A percentile compares a stretch with the other conserved stretches of the same genome.
Evolutionary conservation across 2,113 vertebrate genomes (phyloP).

Genomic region (Mellivora capensis): DNA sequence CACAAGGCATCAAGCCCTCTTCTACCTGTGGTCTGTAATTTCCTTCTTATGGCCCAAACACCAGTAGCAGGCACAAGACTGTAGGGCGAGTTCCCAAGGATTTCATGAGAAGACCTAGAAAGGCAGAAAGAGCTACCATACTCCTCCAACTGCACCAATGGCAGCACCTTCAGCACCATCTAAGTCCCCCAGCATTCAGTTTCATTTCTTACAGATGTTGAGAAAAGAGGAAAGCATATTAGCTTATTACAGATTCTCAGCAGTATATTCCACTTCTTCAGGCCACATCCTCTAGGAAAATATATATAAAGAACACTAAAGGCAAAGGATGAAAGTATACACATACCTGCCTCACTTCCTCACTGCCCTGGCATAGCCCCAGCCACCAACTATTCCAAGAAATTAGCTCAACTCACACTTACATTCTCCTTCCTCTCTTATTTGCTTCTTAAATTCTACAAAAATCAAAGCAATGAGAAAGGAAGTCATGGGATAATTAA

Average conservation of each 20-base stretch:
- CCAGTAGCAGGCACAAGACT: neutral
- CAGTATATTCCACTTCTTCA: neutral
- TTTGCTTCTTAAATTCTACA: no score
- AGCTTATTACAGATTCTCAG: neutral
- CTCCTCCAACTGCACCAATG: neutral
- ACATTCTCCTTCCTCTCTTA: no score
- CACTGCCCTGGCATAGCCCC: no score
- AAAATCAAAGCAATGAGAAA: no score
- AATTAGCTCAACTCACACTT: no score
- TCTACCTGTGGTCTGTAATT: neutral
- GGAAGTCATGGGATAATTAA: no score
- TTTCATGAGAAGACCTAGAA: neutral
- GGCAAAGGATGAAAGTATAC: neutral
- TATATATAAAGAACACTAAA: neutral
- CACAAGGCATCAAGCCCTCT: neutral
- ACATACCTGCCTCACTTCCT: neutral
- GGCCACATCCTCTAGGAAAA: neutral
- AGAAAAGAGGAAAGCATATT: neutral
- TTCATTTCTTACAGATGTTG: neutral
- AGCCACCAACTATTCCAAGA: no score
- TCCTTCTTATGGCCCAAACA: neutral
- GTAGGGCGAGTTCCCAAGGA: neutral
- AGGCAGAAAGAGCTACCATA: neutral
- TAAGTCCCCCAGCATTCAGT: rapidly evolving
- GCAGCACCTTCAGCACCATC: neutral